These are phyloP conservation scores for Pantherophis vulpinus DNA, from an alignment of 2,797 vertebrate species.

Conservation along the genomic window DNA sequence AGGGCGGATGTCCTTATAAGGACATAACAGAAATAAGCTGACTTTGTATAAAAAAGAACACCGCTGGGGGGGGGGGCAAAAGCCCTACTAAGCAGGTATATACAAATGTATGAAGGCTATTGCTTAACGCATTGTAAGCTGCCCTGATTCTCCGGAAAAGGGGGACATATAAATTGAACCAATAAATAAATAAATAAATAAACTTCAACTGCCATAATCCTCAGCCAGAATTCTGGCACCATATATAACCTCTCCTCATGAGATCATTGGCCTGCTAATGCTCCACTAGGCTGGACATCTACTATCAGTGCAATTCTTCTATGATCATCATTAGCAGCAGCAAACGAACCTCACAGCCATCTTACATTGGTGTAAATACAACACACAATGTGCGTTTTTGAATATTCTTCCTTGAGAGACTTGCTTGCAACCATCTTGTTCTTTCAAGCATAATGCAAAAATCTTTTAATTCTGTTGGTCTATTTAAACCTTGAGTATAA, in stretches of 20 bases:
- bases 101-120: no score
- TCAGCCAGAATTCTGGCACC: background rate
- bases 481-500: background rate
- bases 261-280: background rate
- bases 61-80: no score
- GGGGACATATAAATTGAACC: no score
- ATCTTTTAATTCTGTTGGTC: background rate
- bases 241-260: background rate
- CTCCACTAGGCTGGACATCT: background rate
- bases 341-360: background rate
- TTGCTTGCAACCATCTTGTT: background rate
- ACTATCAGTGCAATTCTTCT: background rate
- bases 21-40: no score
- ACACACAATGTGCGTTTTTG: background rate
- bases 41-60: no score
- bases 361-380: background rate
- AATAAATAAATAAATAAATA: no score
- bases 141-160: no score
- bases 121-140: no score
- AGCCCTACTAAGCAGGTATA: no score
- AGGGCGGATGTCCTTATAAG: no score
- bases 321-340: background rate
- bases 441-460: background rate
- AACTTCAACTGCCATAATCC: background rate
- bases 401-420: background rate